Evolutionary conservation across 2,888 invertebrate genomes (phyloP).

Genomic region (Rotaria socialis): DNA sequence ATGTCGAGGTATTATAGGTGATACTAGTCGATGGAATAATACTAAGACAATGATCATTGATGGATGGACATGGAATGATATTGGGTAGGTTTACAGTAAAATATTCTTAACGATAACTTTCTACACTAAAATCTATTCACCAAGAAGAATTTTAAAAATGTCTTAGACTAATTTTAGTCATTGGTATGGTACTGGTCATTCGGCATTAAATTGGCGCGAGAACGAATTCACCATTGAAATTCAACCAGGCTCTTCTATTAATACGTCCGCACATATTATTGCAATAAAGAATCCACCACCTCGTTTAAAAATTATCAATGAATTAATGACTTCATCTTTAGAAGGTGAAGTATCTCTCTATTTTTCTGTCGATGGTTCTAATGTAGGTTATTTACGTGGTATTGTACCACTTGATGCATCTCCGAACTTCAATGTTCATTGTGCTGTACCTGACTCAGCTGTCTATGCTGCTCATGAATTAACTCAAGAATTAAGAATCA

Average conservation of each 20-base stretch:
- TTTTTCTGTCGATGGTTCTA: neutral
- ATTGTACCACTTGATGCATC: neutral
- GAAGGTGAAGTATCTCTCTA: neutral
- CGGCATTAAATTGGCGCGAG: conserved; percentile 20
- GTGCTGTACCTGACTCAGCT: conserved; percentile 11
- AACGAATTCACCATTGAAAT: neutral
- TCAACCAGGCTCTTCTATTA: neutral
- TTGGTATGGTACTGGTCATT: neutral
- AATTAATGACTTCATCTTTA: neutral
- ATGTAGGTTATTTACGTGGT: conserved; percentile 8
- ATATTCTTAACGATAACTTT: too few relatives aligned
- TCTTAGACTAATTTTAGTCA: neutral
- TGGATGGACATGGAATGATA: conserved; percentile 15
- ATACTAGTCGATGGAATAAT: neutral
- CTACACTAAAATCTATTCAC: too few relatives aligned
- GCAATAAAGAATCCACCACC: neutral
- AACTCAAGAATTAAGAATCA: neutral
- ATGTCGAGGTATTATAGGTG: conserved; percentile 17
- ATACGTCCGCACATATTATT: neutral
- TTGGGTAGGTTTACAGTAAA: neutral
- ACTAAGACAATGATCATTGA: neutral
- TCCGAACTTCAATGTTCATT: neutral
- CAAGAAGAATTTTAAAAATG: neutral
- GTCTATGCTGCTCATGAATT: neutral
- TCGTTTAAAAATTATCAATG: neutral